These are phyloP conservation scores for Ctenopoma kingsleyae DNA, from an alignment of 2,797 vertebrate genomes.

Conservation along the genomic window DNA sequence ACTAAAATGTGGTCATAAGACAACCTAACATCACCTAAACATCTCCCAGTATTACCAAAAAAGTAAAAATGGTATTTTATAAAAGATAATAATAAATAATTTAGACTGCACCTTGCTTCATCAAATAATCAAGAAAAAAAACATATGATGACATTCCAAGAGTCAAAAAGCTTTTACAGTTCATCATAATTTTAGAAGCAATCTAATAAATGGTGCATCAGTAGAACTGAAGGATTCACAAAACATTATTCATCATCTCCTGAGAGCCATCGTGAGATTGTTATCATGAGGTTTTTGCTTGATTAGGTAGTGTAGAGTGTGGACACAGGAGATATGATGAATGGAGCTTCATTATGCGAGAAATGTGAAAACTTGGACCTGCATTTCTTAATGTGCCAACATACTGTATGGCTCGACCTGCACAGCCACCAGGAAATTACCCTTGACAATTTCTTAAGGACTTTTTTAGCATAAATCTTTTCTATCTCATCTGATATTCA, in stretches of 20 bases:
- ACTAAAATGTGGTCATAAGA: not conserved
- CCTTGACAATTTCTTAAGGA: constrained; percentile 22
- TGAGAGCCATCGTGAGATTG: constrained; percentile 53
- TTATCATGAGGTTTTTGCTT: constrained; percentile 48
- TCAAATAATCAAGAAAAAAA: constrained; percentile 14
- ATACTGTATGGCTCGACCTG: constrained; percentile 3
- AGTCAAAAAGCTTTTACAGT: constrained; percentile 32
- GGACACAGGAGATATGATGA: constrained; percentile 26
- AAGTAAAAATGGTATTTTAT: not conserved
- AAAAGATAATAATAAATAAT: not conserved
- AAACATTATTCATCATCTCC: constrained; percentile 62
- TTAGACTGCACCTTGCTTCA: not conserved
- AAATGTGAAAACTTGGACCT: constrained; percentile 40
- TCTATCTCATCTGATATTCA: constrained; percentile 8
- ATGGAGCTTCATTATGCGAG: constrained; percentile 51
- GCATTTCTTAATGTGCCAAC: constrained; percentile 13
- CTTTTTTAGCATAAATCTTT: constrained; percentile 33
- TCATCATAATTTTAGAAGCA: constrained; percentile 33
- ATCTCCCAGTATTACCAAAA: not conserved
- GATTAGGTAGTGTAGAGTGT: constrained; percentile 64
- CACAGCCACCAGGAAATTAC: constrained; percentile 31
- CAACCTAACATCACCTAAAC: not conserved
- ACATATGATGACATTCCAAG: constrained; percentile 6
- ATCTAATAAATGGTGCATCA: constrained; percentile 42
- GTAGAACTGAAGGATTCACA: constrained; percentile 44